Conservation (phyloP, 2,113 vertebrate genomes). For the Malurus elegans region DNA sequence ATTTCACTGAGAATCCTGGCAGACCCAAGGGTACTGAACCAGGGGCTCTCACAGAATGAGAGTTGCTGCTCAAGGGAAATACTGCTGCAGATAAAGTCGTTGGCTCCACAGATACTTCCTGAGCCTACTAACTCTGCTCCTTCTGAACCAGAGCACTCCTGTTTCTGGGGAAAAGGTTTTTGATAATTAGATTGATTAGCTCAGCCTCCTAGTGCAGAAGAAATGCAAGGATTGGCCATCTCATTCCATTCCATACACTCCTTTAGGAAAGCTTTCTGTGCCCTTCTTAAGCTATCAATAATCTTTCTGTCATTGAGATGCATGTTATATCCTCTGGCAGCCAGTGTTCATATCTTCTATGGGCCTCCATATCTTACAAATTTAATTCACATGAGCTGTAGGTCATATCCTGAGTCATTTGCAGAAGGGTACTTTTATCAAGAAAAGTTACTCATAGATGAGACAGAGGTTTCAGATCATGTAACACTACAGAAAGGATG, state of each 20-base stretch:
- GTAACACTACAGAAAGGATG: not conserved
- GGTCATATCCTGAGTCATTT: not conserved
- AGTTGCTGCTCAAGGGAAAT: not conserved
- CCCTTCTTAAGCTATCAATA: not conserved
- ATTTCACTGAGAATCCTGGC: not conserved
- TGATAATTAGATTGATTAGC: slow-evolving; percentile 20
- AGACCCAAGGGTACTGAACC: not conserved
- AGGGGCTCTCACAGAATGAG: not conserved
- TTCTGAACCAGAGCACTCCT: not conserved
- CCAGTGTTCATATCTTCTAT: not conserved
- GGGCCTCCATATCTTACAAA: not conserved
- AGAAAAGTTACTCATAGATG: not conserved
- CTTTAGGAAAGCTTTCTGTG: not conserved
- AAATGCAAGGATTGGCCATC: not conserved
- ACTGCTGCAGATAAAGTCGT: not conserved
- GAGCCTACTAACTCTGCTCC: not conserved
- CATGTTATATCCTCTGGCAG: not conserved
- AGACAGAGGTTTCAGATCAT: not conserved
- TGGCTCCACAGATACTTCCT: not conserved
- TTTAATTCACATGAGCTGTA: not conserved
- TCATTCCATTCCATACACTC: not conserved
- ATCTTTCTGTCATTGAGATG: not conserved
- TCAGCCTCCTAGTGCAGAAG: not conserved
- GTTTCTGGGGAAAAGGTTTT: slow-evolving; percentile 8
- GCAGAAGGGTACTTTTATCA: not conserved